Conservation (phyloP, 2,113 vertebrate genomes). For the Nettapus auritus region DNA sequence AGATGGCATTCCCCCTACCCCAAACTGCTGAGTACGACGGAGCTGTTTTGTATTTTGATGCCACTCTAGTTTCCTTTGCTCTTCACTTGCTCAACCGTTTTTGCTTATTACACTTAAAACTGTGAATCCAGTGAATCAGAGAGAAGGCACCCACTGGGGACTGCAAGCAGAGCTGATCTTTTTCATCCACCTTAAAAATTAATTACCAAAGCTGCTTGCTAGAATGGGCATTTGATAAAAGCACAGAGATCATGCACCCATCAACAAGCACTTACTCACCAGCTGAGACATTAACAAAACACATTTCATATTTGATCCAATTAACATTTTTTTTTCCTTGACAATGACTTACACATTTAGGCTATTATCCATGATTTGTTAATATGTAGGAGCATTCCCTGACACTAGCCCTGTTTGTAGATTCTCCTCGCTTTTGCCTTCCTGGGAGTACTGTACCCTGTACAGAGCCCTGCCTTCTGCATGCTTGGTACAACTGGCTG, state of each 20-base stretch:
- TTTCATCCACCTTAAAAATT: slow-evolving; percentile 46
- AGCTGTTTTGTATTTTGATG: neutral
- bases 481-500: neutral
- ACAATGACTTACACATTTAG: slow-evolving; percentile 14
- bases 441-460: neutral
- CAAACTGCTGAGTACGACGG: neutral
- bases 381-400: slow-evolving; percentile 34
- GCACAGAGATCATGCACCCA: neutral
- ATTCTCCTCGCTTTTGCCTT: slow-evolving; percentile 46
- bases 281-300: slow-evolving; percentile 42
- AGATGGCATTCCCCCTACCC: fast-evolving
- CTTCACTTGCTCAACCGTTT: slow-evolving; percentile 1
- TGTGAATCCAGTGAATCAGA: neutral
- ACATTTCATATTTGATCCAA: slow-evolving; percentile 25
- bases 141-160: neutral
- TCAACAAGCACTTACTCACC: slow-evolving; percentile 1
- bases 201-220: slow-evolving; percentile 16
- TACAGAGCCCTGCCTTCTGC: neutral
- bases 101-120: neutral
- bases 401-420: slow-evolving; percentile 58
- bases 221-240: neutral
- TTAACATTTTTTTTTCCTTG: neutral
- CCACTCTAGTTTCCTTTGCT: neutral
- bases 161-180: neutral
- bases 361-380: slow-evolving; percentile 27